These are phyloP conservation scores for Urocitellus parryii DNA, from an alignment of 2,113 vertebrate species.

Conservation along the genomic window DNA sequence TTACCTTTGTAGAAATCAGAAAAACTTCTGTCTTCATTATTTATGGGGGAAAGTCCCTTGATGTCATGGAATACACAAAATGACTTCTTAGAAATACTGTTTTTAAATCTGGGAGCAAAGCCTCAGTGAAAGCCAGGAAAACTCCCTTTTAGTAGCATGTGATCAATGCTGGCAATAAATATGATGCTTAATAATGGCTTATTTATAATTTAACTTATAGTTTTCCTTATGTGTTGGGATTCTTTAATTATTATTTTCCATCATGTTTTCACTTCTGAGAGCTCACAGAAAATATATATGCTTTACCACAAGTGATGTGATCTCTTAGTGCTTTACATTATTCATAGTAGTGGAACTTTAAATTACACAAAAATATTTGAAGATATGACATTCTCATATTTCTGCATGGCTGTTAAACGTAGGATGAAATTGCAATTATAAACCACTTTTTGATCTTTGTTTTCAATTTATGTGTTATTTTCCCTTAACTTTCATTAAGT, in stretches of 20 bases:
- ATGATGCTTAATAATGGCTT: neutral
- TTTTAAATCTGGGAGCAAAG: no score
- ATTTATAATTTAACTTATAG: neutral
- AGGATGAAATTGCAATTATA: neutral
- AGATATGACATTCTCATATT: neutral
- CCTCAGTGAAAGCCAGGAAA: neutral
- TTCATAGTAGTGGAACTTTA: neutral
- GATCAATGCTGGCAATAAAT: neutral
- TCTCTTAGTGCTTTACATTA: neutral
- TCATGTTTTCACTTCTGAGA: neutral
- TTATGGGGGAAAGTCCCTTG: neutral
- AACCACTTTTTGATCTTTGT: slow-evolving; percentile 9
- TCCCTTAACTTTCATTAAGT: neutral
- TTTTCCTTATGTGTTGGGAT: neutral
- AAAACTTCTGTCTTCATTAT: neutral
- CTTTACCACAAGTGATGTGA: neutral
- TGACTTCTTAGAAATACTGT: neutral
- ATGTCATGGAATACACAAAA: neutral
- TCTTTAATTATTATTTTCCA: neutral
- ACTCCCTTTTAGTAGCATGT: neutral
- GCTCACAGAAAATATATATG: slow-evolving; percentile 32
- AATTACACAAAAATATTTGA: neutral
- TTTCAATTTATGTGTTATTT: neutral
- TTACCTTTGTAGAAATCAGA: neutral
- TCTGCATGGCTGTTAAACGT: neutral